These are phyloP conservation scores for Karalla daura DNA, from an alignment of 2,797 vertebrate species.

Conservation along the genomic window DNA sequence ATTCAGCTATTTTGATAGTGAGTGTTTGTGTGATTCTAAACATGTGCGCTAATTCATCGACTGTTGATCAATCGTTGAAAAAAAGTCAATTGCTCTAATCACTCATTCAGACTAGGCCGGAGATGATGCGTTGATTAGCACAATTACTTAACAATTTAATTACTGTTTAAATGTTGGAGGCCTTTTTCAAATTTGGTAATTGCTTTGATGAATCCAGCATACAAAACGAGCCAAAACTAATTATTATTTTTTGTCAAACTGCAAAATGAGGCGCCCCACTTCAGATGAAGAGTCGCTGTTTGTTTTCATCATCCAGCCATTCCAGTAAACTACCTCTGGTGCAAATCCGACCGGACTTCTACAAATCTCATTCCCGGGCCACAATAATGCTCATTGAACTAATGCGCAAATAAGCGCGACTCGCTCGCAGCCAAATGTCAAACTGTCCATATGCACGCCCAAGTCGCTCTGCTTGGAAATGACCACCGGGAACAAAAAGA, in stretches of 20 bases:
- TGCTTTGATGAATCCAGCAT: not conserved
- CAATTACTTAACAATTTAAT: no score
- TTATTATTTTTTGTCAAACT: not conserved
- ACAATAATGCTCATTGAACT: not conserved
- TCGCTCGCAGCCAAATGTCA: constrained; percentile 20
- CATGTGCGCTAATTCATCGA: not conserved
- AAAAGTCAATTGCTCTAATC: not conserved
- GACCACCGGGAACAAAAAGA: constrained; percentile 20
- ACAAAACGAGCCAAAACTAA: not conserved
- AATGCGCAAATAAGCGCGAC: not conserved
- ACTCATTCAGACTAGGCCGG: not conserved
- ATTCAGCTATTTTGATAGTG: not conserved
- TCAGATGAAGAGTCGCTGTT: not conserved
- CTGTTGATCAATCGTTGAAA: not conserved
- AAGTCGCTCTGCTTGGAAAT: constrained; percentile 5
- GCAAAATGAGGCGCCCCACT: not conserved
- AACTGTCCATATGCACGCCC: constrained; percentile 7
- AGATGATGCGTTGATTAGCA: not conserved
- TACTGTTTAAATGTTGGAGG: not conserved
- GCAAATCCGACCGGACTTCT: not conserved
- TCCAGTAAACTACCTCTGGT: not conserved
- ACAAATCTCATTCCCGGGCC: constrained; percentile 8
- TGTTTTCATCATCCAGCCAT: not conserved
- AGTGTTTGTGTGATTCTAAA: not conserved
- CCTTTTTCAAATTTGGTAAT: not conserved